Base-by-base conservation (phyloP, 2,888 invertebrate genomes). In the Leucophora obtusa region DNA sequence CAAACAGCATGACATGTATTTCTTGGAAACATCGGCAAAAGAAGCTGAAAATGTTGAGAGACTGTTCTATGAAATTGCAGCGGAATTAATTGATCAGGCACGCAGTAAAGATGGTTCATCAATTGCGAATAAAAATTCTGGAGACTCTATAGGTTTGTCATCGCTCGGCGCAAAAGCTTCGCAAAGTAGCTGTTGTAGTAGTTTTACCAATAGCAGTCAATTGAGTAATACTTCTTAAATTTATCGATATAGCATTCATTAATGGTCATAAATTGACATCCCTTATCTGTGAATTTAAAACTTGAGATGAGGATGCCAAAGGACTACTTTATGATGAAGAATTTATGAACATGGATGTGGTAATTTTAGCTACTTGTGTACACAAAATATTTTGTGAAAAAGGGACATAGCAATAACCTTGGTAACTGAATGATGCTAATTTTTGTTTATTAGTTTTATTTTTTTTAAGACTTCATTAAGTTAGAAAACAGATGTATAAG, bases 31-130 rank as follows among this genome's bases (percentile, higher is more conserved):
- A 0, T 98, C 98, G 0, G 98, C 98, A 0, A 97, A 98, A 89
- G 98, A 98, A 91, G 97, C 98, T 1, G 98, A 98, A 87, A 98
- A 99, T 91, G 98, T 99, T 4, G 98, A 99, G 89, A 94, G 95
- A 88, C 92, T 99, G 78, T 99, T 99, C 90, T 96, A 97, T 93
- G 98, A 98, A 91, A 98, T 99, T 86, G 98, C 98, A 82, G 95
- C 95, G 82, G 97, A 96, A 91, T 92, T 97, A 66, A 96, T 96
- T 93, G 96, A 96, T 93, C 96, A 96, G 93, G 96, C 96, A n/a
- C 93, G 95, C 89, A 94, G 94, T 91, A 95, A 95, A 91, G 96
- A 89, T 54, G 79, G 80, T 43, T 91, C 93, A 53, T 76, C 77
- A 43, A 83, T 85, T 7, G 85, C 77, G 14, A 85, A 86, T 59